A percentile compares a stretch with the other conserved stretches of the same genome.
These are phyloP conservation scores for Gasterosteus nipponicus DNA, from an alignment of 2,113 vertebrate species.

Conservation along the genomic window DNA sequence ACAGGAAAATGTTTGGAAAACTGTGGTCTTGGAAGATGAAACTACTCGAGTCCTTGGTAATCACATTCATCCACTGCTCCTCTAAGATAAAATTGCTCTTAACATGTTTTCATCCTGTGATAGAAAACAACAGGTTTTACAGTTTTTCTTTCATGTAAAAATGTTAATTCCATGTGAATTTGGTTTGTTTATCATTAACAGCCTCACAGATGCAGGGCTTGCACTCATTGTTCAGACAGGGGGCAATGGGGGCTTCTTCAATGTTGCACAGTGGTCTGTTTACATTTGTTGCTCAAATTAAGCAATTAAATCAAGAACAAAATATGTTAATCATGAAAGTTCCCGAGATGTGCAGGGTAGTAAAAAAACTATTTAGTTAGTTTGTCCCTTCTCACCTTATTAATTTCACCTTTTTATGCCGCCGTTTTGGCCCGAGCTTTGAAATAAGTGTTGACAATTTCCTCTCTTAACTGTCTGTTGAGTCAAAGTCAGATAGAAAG, in stretches of 20 bases:
- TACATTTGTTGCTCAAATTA: slow-evolving; percentile 7
- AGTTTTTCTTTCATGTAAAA: not conserved
- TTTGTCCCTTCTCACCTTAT: slow-evolving; percentile 13
- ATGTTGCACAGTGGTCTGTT: not conserved
- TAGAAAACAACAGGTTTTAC: not conserved
- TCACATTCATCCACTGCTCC: not conserved
- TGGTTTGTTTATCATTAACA: not conserved
- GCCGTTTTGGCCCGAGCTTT: slow-evolving; percentile 34
- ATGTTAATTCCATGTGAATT: not conserved
- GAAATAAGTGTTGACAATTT: slow-evolving; percentile 43
- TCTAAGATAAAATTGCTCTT: not conserved
- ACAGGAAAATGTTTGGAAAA: not conserved
- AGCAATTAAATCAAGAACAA: slow-evolving; percentile 11
- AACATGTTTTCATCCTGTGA: not conserved
- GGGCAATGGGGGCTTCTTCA: not conserved
- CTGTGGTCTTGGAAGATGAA: not conserved
- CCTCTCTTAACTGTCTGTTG: slow-evolving; percentile 33
- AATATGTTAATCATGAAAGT: slow-evolving; percentile 8
- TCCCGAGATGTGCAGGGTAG: not conserved
- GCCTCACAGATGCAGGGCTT: not conserved
- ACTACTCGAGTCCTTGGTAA: not conserved
- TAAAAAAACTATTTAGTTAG: not conserved
- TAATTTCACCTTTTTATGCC: slow-evolving; percentile 36
- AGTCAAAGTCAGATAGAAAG: slow-evolving; percentile 51
- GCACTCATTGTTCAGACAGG: not conserved